Base-by-base conservation (phyloP, 2,888 invertebrate species). In the Limenitis camilla region DNA sequence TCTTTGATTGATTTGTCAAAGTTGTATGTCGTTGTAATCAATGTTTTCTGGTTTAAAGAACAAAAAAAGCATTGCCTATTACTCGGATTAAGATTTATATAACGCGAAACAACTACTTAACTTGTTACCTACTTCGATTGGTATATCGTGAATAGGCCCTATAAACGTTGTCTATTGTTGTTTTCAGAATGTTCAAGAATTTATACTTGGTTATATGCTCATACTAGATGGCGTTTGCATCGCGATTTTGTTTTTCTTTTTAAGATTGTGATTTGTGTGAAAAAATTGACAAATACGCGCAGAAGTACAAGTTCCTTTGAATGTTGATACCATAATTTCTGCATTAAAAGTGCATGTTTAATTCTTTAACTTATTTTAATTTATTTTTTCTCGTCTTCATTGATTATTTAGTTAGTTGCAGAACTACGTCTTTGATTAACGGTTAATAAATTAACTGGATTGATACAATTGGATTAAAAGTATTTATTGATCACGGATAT, bases 251-350 rank as follows among this genome's bases (percentile, higher is more conserved):
- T 47, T 47, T 48, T 56, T 49, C 30, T 30, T 29, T 38, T 4
- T 8, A 29, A 10, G 5, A 11, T 38, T 8, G 9, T 19, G 19
- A 46, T 39, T 31, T 39, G 32, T 39, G 44, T 44, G 42, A 38
- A 55, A 49, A 48, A 55, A 54, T 38, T 57, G 51, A 46, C 51
- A 46, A 51, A 52, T 52, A 49, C 41, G 56, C 51, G 54, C 39
- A 57, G 54, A 42, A 51, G 49, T 46, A 39, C 31, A 49, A 42
- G 40, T 35, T 54, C 43, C 29, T 48, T 36, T 44, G 35, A 36
- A 46, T 32, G 44, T 45, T 39, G 40, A 27, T 45, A 19, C 19
- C 40, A 45, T 45, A 28, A 10, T 31, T 48, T 56, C 35, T 38
- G 30, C 33, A 9, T 40, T 28, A 36, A 36, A 49, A 40, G 49